These are phyloP conservation scores for Capromys pilorides DNA, from an alignment of 2,797 vertebrate genomes.

Conservation along the genomic window DNA sequence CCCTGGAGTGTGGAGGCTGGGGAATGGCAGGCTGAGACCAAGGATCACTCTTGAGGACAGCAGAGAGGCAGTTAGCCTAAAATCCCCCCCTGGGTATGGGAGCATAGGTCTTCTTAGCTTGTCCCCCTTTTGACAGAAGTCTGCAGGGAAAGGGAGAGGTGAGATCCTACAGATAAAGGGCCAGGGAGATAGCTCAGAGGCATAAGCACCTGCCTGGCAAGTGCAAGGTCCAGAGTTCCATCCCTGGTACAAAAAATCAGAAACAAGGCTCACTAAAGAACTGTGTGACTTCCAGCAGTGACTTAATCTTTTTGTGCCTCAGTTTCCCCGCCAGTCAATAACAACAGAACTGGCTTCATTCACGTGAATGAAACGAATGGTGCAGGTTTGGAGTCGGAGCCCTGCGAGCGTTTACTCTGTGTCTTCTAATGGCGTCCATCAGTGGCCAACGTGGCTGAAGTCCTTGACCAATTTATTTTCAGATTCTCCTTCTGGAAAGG, in stretches of 20 bases:
- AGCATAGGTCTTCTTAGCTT: neutral
- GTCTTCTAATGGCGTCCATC: neutral
- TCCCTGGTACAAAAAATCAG: no score
- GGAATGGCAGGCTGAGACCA: neutral
- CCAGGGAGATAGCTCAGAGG: no score
- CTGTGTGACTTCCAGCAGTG: neutral
- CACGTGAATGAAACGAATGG: neutral
- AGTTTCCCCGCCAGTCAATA: neutral
- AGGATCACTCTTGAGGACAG: neutral
- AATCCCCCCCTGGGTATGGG: neutral
- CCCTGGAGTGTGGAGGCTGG: neutral
- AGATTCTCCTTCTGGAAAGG: neutral
- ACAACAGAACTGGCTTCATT: neutral
- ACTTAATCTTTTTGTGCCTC: neutral
- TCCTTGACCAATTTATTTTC: neutral
- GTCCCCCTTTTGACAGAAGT: neutral
- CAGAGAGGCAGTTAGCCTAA: neutral
- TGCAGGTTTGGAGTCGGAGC: neutral
- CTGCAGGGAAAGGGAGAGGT: neutral
- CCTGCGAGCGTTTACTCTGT: fast-evolving
- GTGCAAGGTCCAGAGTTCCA: no score
- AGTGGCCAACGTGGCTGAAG: neutral
- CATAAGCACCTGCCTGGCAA: no score
- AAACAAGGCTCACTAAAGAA: neutral
- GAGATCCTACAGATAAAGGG: neutral